Evolutionary conservation across 1,140 invertebrate species (phyloP), one percentile per base, ranked within the genome.

Genomic region (Patella vulgata): DNA sequence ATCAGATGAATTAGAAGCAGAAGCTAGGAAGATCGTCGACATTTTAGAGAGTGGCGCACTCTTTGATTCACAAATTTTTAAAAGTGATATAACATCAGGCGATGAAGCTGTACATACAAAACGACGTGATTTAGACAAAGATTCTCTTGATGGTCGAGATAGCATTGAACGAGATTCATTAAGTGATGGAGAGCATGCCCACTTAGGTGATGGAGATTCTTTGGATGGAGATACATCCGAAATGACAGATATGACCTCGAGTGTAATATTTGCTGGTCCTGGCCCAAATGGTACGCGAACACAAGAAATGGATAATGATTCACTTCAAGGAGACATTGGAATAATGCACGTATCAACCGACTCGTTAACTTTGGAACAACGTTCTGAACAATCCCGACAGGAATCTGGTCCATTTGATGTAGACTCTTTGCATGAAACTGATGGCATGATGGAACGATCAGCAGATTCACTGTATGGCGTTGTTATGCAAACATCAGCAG

Each of bases 31-130:
- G 66, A 82, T 84, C 58, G 82, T 81, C 3, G 93, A 91, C 0
- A 91, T 93, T 75, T 90, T 94, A 79, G 94, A 96, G 80, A 81
- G 82, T 56, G 93, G 94, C 68, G 90, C 91, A 47, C 77, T 95
- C 39, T 83, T 96, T 59, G 43, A 36, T 11, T 52, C 66, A 48
- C 66, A 63, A 3, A 54, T 40, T 39, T 59, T 27, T 42, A 50
- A 27, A 12, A 3, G 47, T 50, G 33, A 30, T 53, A 9, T 43
- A 25, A 25, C 48, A 50, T 12, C 25, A 28, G 23, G 11, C 54
- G 39, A 36, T 44, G n/a, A 14, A 36, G 8, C 21, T 40, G 11
- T 25, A 33, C 53, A 70, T n/a, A n/a, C n/a, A n/a, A n/a, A n/a
- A 39, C 59, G 66, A 68, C 68, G 85, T 25, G 86, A 87, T 62